Base-by-base conservation (phyloP, 1,140 invertebrate species). In the Homarus americanus region DNA sequence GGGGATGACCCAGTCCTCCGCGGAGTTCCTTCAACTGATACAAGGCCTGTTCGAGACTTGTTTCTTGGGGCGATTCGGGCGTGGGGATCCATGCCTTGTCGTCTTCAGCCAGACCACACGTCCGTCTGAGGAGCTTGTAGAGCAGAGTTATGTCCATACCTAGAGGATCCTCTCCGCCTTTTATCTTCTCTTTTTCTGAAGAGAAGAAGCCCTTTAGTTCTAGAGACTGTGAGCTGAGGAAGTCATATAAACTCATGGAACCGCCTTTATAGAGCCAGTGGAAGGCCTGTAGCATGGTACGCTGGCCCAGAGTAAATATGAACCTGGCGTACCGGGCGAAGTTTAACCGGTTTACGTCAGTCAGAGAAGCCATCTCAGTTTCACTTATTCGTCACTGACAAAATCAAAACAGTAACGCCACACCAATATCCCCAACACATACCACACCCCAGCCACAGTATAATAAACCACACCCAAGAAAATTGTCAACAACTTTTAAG, bases 221-320 rank as follows among this genome's bases (percentile, higher is more conserved):
- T 12, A 28, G 17, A 10, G 53, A 41, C 0, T 78, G 34, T 24
- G 20, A 24, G 10, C 20, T 28, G 20, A 76, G 58, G 24, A 75
- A 86, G n/a, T 86, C 20, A 3, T 49, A 10, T 10, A 76, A 32
- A 24, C 20, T 44, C 12, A 38, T 9, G 20, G 85, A 63, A 34
- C 41, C 75, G 24, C 85, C 85, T 28, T 79, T 32, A 38, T 87
- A 78, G 15, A 87, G 38, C 85, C 85, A 87, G 10, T 36, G 2
- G 34, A 58, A 79, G 3, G 34, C 53, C 20, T 63, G 44, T 5
- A 34, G 10, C 53, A 87, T 78, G 28, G 38, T 63, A 20, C 53
- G 44, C n/a, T 40, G n/a, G 32, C 41, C 28, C 38, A 78, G n/a
- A 32, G 34, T 38, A 7, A 36, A 0, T 2, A 58, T 28, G 32